Percentiles rank a stretch among this genome's conserved stretches.
Conservation (phyloP, 2,888 invertebrate genomes). For the Ceraclea dissimilis region DNA sequence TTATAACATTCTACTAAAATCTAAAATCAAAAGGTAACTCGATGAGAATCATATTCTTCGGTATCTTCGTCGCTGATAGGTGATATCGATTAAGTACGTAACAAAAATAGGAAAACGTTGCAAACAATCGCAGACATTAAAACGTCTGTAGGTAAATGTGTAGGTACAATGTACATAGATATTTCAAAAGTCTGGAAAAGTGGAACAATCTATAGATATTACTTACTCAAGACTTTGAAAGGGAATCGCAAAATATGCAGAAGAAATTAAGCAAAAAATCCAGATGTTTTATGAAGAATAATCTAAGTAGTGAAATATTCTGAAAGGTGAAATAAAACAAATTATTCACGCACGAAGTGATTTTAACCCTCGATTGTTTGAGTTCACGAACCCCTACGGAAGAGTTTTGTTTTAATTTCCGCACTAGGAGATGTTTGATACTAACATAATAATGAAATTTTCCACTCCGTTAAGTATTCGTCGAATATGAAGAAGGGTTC, state of each 20-base stretch:
- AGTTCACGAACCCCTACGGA: neutral
- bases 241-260: neutral
- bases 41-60: too few relatives aligned
- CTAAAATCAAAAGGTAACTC: too few relatives aligned
- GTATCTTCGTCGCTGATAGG: too few relatives aligned
- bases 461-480: neutral
- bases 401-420: constrained; percentile 2
- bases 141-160: too few relatives aligned
- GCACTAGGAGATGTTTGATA: constrained; percentile 2
- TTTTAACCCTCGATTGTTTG: neutral
- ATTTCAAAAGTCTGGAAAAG: neutral
- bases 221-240: too few relatives aligned
- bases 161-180: neutral
- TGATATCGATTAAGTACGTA: too few relatives aligned
- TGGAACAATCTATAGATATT: too few relatives aligned
- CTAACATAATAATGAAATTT: constrained; percentile 2
- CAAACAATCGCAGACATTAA: too few relatives aligned
- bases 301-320: neutral
- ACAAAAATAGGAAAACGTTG: too few relatives aligned
- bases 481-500: neutral
- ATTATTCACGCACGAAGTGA: neutral
- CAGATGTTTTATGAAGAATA: neutral
- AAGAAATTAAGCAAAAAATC: neutral
- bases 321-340: neutral
- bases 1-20: too few relatives aligned